Evolutionary conservation across 2,113 vertebrate genomes (phyloP).

Genomic region (Cichladusa arquata): DNA sequence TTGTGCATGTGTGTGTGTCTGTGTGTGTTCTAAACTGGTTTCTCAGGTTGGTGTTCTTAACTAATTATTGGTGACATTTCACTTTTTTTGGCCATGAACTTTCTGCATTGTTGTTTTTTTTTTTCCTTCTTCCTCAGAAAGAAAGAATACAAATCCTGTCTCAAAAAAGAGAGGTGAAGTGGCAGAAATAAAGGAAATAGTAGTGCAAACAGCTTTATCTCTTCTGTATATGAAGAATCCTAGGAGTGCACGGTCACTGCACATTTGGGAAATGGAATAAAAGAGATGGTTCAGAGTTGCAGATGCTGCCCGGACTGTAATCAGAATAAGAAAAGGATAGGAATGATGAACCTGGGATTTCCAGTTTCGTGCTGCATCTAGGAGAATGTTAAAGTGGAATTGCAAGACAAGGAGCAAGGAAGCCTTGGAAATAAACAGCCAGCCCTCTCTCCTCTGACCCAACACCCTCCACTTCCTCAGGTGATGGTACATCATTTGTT

Average conservation of each 20-base stretch:
- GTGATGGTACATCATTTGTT: neutral
- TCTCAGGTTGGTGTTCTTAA: constrained; percentile 16
- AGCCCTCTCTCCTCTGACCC: neutral
- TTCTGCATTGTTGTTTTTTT: neutral
- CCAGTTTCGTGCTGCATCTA: neutral
- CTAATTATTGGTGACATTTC: constrained; percentile 50
- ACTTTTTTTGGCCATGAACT: constrained; percentile 17
- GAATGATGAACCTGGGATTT: neutral
- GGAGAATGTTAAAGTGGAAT: neutral
- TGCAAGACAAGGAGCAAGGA: constrained; percentile 5
- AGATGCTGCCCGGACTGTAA: neutral
- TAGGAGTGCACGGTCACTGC: neutral
- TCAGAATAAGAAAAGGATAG: neutral
- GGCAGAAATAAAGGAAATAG: constrained; percentile 20
- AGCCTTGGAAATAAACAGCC: neutral
- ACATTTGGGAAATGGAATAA: neutral
- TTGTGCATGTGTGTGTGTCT: neutral
- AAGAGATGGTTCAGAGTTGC: neutral
- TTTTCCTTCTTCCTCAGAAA: neutral
- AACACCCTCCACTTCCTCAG: accelerated
- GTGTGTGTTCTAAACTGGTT: constrained; percentile 21
- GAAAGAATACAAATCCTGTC: neutral
- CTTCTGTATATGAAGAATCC: neutral
- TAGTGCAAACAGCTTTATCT: neutral
- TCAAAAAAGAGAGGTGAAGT: neutral